These are phyloP conservation scores for Anniella stebbinsi DNA, from an alignment of 2,797 vertebrate species.

Conservation along the genomic window DNA sequence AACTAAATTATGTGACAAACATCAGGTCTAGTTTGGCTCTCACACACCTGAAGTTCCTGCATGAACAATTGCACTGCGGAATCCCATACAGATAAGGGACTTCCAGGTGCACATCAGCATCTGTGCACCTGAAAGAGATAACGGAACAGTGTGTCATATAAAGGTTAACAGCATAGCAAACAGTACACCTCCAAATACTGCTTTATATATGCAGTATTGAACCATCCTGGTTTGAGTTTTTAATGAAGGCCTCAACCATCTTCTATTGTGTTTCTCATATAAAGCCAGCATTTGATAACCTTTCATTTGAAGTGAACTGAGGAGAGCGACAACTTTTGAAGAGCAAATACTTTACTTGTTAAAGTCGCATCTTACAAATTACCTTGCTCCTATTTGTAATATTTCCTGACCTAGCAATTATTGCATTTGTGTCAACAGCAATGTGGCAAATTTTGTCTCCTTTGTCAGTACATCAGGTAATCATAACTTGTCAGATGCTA, in stretches of 20 bases:
- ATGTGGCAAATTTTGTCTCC: constrained; percentile 51
- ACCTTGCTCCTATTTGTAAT: background rate
- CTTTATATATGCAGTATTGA: background rate
- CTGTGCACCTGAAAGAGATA: background rate
- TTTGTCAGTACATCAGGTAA: constrained; percentile 54
- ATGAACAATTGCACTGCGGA: background rate
- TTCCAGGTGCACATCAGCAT: background rate
- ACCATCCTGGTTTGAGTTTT: background rate
- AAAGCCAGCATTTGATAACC: background rate
- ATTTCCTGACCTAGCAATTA: constrained; percentile 36
- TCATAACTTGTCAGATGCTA: constrained; percentile 56
- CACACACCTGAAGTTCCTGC: background rate
- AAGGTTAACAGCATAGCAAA: background rate
- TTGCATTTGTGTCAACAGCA: constrained; percentile 45
- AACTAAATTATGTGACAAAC: too few species aligned
- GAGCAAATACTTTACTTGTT: constrained; percentile 17
- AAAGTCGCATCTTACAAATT: constrained; percentile 15
- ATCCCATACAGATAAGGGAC: background rate
- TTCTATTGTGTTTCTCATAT: constrained; percentile 17
- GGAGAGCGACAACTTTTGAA: background rate
- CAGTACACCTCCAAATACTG: background rate
- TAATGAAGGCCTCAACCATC: background rate
- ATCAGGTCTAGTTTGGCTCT: too few species aligned
- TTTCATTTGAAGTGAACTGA: rapidly evolving
- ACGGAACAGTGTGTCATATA: background rate